A percentile compares a stretch with the other conserved stretches of the same genome.
Conservation (phyloP, 2,888 invertebrate genomes). For the Synanthedon vespiformis region DNA sequence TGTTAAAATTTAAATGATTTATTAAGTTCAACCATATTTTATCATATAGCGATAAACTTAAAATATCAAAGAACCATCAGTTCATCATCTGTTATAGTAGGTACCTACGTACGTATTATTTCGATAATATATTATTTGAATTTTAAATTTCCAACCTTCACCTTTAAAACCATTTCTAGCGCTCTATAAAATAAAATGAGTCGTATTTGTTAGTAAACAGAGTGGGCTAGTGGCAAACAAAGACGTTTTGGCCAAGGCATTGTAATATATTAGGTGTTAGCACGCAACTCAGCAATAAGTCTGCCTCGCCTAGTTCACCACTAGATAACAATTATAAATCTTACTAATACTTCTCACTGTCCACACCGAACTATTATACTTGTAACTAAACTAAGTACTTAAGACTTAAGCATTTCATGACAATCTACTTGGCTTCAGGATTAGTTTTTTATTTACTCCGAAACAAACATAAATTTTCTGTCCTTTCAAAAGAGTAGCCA, state of each 20-base stretch:
- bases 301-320: slow-evolving; percentile 48
- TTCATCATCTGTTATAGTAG: no score
- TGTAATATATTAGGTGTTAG: slow-evolving; percentile 56
- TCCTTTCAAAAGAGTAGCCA: no score
- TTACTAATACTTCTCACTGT: slow-evolving; percentile 58
- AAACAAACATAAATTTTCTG: no score
- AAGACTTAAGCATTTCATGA: neutral
- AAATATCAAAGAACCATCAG: no score
- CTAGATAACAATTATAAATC: slow-evolving; percentile 64
- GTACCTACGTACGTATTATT: no score
- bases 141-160: neutral
- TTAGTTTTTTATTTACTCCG: no score
- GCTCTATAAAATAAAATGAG: slow-evolving; percentile 1
- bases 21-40: no score
- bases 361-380: slow-evolving; percentile 33
- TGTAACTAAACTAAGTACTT: slow-evolving; percentile 9
- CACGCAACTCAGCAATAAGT: slow-evolving; percentile 60
- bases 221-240: slow-evolving; percentile 44
- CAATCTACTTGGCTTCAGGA: neutral
- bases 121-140: no score
- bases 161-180: neutral
- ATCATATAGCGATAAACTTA: no score
- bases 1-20: no score
- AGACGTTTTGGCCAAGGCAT: slow-evolving; percentile 54
- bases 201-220: slow-evolving; percentile 47